Base-by-base conservation (phyloP, 2,797 vertebrate species). In the Perdix hodgsoniae region DNA sequence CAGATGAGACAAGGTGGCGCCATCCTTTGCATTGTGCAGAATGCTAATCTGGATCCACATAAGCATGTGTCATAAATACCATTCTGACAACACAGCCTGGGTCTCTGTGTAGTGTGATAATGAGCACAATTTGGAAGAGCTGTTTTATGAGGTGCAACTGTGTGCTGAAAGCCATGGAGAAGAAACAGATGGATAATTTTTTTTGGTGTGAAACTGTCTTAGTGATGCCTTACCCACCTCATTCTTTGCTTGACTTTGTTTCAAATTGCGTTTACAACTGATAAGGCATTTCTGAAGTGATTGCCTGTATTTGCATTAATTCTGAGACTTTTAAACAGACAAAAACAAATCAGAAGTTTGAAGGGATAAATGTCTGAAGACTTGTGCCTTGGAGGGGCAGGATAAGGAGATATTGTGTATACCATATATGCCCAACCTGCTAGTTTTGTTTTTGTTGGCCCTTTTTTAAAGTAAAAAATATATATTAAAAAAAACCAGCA, bases 181-280 rank as follows among this genome's bases (percentile, higher is more conserved):
- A 94, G 82, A 89, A 95, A 90, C 83, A 83, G 77, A 82, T 84
- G 91, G 83, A 88, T 81, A 88, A 50, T 35, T 90, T 90, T 75
- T 75, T 71, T 64, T 6, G 15, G 47, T 47, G 40, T 49, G 22
- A 81, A 90, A 92, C 24, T 71, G 50, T 22, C 66, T 92, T 80
- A 88, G 77, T 35, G 66, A 27, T n/a, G 71, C 29, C 45, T 14
- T 81, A 54, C 33, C 54, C 39, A 33, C 27, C 45, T 56, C 40
- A 16, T 24, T 54, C 9, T 67, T 87, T 74, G 65, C 57, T 73
- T 11, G 8, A n/a, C 73, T 89, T 59, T 69, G 63, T 90, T 93
- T 61, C 75, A 88, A 93, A 79, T 79, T 59, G 75, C 39, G 78
- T 93, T 91, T 78, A 50, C 27, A 42, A 33, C 64, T 71, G 82